Conservation (phyloP, 2,888 invertebrate genomes). For the Thelaira solivaga region DNA sequence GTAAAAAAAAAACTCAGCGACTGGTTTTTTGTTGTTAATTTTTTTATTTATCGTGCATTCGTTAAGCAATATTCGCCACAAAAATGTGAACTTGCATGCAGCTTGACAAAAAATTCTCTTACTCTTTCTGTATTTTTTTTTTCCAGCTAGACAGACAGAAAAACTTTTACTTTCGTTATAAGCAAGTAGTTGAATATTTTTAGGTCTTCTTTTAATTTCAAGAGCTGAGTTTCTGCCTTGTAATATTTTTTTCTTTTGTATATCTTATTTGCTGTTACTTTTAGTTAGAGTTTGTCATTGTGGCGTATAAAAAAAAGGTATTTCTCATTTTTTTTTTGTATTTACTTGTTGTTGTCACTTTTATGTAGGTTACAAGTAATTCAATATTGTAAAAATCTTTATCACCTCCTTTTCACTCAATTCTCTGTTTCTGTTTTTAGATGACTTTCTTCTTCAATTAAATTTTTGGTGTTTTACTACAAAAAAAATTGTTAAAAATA, state of each 20-base stretch:
- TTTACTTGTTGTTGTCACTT: constrained; percentile 14
- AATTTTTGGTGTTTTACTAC: not conserved
- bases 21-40: constrained; percentile 37
- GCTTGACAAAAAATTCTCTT: not conserved
- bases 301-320: constrained; percentile 15
- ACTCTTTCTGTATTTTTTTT: too few species aligned
- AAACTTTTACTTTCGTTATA: constrained; percentile 60
- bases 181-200: not conserved
- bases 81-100: not conserved
- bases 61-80: constrained; percentile 45
- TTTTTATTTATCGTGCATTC: constrained; percentile 43
- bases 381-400: constrained; percentile 49
- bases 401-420: constrained; percentile 28
- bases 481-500: constrained; percentile 1
- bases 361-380: constrained; percentile 60
- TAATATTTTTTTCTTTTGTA: constrained; percentile 4
- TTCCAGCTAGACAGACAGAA: constrained; percentile 26
- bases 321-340: not conserved
- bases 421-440: constrained; percentile 26
- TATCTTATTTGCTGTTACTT: not conserved
- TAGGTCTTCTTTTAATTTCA: not conserved
- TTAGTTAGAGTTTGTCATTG: constrained; percentile 16
- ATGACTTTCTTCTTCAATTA: not conserved
- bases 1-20: not conserved
- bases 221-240: constrained; percentile 32